Percentiles rank a stretch among this genome's conserved stretches.
These are phyloP conservation scores for Steinernema khuongi DNA, from an alignment of 1,140 invertebrate genomes.

Conservation along the genomic window DNA sequence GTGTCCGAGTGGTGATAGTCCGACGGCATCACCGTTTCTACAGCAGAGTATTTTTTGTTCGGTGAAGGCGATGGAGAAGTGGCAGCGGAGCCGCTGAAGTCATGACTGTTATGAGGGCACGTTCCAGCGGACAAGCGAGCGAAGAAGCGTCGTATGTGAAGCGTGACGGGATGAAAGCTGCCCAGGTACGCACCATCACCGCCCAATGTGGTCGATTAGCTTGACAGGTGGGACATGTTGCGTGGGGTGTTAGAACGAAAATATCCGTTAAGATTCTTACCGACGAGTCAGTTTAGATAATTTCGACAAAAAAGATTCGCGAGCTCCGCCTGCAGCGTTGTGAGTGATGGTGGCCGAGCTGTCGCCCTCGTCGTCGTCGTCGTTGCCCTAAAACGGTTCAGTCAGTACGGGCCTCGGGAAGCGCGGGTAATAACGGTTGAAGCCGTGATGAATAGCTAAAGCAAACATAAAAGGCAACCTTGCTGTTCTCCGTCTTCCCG, in stretches of 20 bases:
- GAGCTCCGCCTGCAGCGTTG: slow-evolving; percentile 27
- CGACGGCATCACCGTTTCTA: neutral
- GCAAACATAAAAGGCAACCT: slow-evolving; percentile 35
- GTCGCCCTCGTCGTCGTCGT: slow-evolving; percentile 49
- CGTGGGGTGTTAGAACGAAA: neutral
- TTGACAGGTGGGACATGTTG: neutral
- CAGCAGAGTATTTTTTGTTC: slow-evolving; percentile 3
- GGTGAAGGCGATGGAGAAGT: neutral
- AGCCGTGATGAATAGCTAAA: neutral
- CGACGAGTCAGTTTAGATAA: slow-evolving; percentile 56
- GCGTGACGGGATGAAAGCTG: neutral
- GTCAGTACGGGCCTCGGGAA: slow-evolving; percentile 13
- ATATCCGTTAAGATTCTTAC: slow-evolving; percentile 26
- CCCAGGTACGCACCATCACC: neutral
- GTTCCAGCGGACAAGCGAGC: neutral
- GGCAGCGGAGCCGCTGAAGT: slow-evolving; percentile 11
- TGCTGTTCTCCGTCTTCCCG: slow-evolving; percentile 57
- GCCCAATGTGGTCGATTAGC: slow-evolving; percentile 8
- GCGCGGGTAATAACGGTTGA: neutral
- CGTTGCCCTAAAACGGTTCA: slow-evolving; percentile 32
- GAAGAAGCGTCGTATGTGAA: neutral
- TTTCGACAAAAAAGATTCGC: slow-evolving; percentile 55
- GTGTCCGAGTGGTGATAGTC: neutral
- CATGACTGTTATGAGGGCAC: neutral
- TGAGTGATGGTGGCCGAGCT: slow-evolving; percentile 15